A percentile compares a stretch with the other conserved stretches of the same genome.
Conservation (phyloP, 2,797 vertebrate genomes). For the Garrulus glandarius region DNA sequence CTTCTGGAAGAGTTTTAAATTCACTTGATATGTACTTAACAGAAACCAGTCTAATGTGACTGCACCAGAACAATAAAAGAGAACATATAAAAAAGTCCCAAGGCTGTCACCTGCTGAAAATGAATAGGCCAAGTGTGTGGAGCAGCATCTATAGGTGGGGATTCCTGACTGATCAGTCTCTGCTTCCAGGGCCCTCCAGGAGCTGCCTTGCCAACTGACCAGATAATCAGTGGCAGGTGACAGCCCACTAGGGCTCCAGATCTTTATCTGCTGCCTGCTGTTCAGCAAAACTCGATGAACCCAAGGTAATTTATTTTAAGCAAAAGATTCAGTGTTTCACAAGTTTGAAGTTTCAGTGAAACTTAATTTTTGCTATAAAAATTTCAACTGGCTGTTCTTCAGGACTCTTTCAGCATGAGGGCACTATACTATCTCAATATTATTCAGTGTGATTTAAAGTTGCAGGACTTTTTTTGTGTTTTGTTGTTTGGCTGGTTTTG, state of each 20-base stretch:
- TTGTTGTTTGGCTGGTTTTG: not conserved
- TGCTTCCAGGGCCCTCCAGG: not conserved
- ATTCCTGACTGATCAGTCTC: not conserved
- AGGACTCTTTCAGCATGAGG: not conserved
- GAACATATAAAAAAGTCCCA: not conserved
- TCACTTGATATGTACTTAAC: not conserved
- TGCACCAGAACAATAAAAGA: not conserved
- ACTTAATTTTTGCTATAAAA: not conserved
- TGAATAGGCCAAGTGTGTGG: not conserved
- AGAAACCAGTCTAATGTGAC: not conserved
- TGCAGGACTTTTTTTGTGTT: rapidly evolving
- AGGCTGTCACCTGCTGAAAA: not conserved
- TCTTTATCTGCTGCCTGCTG: not conserved
- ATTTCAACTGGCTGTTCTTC: not conserved
- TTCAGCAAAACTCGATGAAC: not conserved
- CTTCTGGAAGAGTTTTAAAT: not conserved
- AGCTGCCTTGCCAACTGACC: not conserved
- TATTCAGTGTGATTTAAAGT: not conserved
- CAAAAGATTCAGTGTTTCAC: not conserved
- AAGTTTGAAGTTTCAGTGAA: not conserved
- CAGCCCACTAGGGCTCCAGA: not conserved
- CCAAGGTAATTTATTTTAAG: not conserved
- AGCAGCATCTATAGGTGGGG: not conserved
- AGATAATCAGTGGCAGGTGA: conserved; percentile 6
- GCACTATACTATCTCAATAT: not conserved